A percentile compares a stretch with the other conserved stretches of the same genome.
phyloP scores from a whole-genome alignment of 2,113 vertebrate genomes.

The Ageneiosus marmoratus region DNA sequence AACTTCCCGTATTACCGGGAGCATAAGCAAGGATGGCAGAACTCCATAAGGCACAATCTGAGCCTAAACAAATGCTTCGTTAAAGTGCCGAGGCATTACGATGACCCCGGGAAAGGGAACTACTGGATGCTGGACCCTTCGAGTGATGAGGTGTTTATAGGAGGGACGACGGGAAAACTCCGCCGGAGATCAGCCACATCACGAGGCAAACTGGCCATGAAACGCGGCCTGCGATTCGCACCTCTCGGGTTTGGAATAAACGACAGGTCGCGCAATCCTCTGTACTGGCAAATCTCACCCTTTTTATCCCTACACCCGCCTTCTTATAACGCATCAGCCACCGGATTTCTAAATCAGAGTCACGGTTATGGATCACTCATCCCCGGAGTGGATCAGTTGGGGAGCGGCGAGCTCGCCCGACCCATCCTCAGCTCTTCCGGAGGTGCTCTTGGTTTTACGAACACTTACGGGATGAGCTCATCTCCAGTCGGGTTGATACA shows the following conservation, averaged over 20 bases:
- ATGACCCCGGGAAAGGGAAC: constrained; percentile 80
- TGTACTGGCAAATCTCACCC: constrained; percentile 80
- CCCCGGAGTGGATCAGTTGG: constrained; percentile 71
- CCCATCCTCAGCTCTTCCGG: constrained; percentile 66
- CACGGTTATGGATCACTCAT: constrained; percentile 72
- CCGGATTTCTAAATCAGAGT: constrained; percentile 71
- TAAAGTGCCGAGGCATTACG: constrained; percentile 79
- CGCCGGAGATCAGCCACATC: constrained; percentile 77
- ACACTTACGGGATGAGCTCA: constrained; percentile 71
- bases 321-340: constrained; percentile 71
- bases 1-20: constrained; percentile 82
- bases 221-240: constrained; percentile 76
- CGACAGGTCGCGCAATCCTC: constrained; percentile 71
- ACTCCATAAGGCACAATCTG: constrained; percentile 81
- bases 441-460: constrained; percentile 65
- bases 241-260: constrained; percentile 72
- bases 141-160: constrained; percentile 80
- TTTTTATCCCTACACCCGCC: constrained; percentile 77
- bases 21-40: constrained; percentile 82
- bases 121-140: constrained; percentile 83
- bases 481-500: constrained; percentile 73
- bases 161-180: constrained; percentile 78
- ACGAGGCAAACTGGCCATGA: constrained; percentile 76
- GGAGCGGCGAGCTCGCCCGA: constrained; percentile 70
- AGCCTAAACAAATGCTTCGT: constrained; percentile 83